Percentiles rank a stretch among this genome's conserved stretches.
phyloP scores from a whole-genome alignment of 2,797 vertebrate species.

The Gadopsis bispinosus region DNA sequence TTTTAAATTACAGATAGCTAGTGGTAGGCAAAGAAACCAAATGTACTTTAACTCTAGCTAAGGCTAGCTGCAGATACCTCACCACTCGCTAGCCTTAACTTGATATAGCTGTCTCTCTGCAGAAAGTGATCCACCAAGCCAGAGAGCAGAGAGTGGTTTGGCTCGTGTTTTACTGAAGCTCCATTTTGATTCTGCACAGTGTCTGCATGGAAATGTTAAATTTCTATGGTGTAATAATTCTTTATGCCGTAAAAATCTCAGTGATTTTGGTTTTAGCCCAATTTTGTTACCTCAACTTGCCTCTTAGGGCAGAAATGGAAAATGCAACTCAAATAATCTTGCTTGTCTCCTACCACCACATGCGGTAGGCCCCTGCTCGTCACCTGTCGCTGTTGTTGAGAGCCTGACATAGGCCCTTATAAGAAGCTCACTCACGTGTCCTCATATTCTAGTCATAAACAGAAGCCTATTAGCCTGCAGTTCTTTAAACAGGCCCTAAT shows the following conservation, averaged over 20 bases:
- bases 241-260: conserved; percentile 48
- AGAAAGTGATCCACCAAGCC: conserved; percentile 13
- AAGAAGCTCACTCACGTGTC: conserved; percentile 4
- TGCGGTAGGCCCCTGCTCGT: not conserved
- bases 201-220: conserved; percentile 38
- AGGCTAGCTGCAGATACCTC: not conserved
- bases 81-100: not conserved
- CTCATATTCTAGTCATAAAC: conserved; percentile 58
- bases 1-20: no score
- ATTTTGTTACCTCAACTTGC: conserved; percentile 20
- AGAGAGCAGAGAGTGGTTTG: conserved; percentile 24
- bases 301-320: conserved; percentile 31
- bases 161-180: conserved; percentile 1
- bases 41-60: not conserved
- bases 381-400: conserved; percentile 4
- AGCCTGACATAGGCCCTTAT: conserved; percentile 10
- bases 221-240: conserved; percentile 32
- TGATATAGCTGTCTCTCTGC: not conserved
- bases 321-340: conserved; percentile 27
- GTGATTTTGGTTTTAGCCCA: conserved; percentile 36
- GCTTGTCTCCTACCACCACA: conserved; percentile 10
- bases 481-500: conserved; percentile 57
- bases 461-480: conserved; percentile 57
- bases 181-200: conserved; percentile 27
- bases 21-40: not conserved